Conservation (phyloP, 2,888 invertebrate genomes). For the Erebia epiphron region DNA sequence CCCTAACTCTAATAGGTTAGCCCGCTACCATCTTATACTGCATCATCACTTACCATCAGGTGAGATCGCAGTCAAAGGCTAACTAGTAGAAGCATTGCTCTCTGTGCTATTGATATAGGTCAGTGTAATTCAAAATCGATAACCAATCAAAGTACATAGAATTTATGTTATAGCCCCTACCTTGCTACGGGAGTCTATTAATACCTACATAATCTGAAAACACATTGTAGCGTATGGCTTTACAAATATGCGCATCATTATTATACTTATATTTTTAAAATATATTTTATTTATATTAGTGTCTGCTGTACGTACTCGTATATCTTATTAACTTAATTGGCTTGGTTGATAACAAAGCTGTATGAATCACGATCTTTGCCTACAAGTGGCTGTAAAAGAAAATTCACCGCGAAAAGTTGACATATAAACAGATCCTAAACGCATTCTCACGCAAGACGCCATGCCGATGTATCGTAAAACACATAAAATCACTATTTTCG, state of each 20-base stretch:
- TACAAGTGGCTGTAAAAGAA: neutral
- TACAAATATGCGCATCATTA: neutral
- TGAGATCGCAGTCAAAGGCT: neutral
- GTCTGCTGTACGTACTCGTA: neutral
- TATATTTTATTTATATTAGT: neutral
- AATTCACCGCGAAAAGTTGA: slow-evolving; percentile 33
- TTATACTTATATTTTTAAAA: neutral
- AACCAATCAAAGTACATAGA: slow-evolving; percentile 20
- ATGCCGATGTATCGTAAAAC: slow-evolving; percentile 66
- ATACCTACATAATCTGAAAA: too few species aligned
- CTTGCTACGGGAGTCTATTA: neutral
- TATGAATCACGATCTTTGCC: slow-evolving; percentile 5
- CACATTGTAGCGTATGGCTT: neutral
- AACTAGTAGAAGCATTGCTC: too few species aligned
- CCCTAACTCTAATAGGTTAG: neutral
- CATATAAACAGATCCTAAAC: slow-evolving; percentile 29
- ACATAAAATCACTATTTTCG: slow-evolving; percentile 72
- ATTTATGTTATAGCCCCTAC: neutral
- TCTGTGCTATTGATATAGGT: neutral
- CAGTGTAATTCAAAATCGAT: slow-evolving; percentile 32
- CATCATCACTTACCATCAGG: neutral
- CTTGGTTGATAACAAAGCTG: neutral
- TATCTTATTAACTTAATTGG: neutral
- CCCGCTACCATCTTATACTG: neutral
- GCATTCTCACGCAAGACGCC: slow-evolving; percentile 49